phyloP scores from a whole-genome alignment of 1,140 invertebrate species.

The Phenacoccus solenopsis region DNA sequence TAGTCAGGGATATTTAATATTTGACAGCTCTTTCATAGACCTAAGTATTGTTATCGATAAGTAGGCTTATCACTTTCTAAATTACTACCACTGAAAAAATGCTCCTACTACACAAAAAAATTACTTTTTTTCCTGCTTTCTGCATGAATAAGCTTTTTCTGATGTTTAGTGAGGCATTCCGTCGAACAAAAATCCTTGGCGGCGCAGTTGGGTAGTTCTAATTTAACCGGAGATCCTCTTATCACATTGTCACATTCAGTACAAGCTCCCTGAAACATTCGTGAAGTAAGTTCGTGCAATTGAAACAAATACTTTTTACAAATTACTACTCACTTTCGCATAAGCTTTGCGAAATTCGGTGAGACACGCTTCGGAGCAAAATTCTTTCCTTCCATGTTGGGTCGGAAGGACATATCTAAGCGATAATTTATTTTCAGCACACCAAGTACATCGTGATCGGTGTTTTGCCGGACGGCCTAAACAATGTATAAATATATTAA shows the following conservation, averaged over 20 bases:
- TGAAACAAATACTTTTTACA: constrained; percentile 10
- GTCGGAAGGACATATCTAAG: constrained; percentile 75
- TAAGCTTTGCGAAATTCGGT: constrained; percentile 77
- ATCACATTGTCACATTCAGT: constrained; percentile 74
- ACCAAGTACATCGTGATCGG: constrained; percentile 60
- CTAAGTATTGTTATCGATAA: not conserved
- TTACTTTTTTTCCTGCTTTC: constrained; percentile 20
- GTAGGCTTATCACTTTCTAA: not conserved
- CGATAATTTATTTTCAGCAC: constrained; percentile 63
- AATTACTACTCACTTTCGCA: constrained; percentile 42
- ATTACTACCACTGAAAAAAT: not conserved
- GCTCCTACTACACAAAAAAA: not conserved
- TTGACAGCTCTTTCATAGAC: not conserved
- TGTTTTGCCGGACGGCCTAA: constrained; percentile 28
- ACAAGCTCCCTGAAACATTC: constrained; percentile 48
- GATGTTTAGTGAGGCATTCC: constrained; percentile 65
- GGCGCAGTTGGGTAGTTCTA: constrained; percentile 39
- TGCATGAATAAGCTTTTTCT: constrained; percentile 48
- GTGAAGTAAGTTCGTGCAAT: not conserved
- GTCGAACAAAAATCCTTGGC: constrained; percentile 72
- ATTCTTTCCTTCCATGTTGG: constrained; percentile 78
- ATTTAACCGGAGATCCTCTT: constrained; percentile 42
- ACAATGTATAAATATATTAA: not conserved
- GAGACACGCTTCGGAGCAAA: constrained; percentile 79
- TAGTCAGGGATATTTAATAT: not conserved